Evolutionary conservation across 2,888 invertebrate genomes (phyloP).

Genomic region (Apomyelois bistriatella): DNA sequence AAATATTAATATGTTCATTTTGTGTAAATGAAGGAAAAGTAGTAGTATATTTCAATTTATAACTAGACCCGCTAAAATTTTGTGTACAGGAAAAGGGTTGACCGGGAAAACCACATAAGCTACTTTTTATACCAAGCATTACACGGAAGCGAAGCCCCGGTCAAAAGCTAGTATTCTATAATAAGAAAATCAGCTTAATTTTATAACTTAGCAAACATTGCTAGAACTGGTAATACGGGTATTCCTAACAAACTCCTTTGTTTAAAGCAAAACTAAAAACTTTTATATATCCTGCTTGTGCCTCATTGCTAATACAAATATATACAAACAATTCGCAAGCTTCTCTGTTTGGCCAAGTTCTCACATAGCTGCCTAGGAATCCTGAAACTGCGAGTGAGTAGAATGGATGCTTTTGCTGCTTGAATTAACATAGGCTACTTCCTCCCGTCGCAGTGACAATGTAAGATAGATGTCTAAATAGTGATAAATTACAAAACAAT

Average conservation of each 20-base stretch:
- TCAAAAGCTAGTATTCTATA: neutral
- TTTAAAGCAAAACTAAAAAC: conserved; percentile 43
- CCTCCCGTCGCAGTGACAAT: conserved; percentile 34
- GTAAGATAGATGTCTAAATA: conserved; percentile 21
- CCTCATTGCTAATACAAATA: conserved; percentile 70
- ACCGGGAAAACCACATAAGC: too few species aligned
- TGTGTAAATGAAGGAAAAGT: too few species aligned
- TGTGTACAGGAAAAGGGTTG: too few species aligned
- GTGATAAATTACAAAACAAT: conserved; percentile 12
- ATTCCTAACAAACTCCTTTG: conserved; percentile 25
- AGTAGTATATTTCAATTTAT: too few species aligned
- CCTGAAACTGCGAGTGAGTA: conserved; percentile 57
- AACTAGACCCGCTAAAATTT: too few species aligned
- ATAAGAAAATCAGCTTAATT: neutral
- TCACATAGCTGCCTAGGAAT: conserved; percentile 62
- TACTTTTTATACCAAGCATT: too few species aligned
- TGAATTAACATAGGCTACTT: conserved; percentile 66
- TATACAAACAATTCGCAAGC: conserved; percentile 63
- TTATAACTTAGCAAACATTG: neutral
- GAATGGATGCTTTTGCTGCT: conserved; percentile 53
- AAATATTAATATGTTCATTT: too few species aligned
- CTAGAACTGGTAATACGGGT: conserved; percentile 11
- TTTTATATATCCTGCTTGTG: conserved; percentile 49
- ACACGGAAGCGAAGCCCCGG: too few species aligned
- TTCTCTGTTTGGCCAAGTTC: conserved; percentile 59